Evolutionary conservation across 2,113 vertebrate genomes (phyloP), one percentile per base, ranked within the genome.

Genomic region (Strix uralensis): DNA sequence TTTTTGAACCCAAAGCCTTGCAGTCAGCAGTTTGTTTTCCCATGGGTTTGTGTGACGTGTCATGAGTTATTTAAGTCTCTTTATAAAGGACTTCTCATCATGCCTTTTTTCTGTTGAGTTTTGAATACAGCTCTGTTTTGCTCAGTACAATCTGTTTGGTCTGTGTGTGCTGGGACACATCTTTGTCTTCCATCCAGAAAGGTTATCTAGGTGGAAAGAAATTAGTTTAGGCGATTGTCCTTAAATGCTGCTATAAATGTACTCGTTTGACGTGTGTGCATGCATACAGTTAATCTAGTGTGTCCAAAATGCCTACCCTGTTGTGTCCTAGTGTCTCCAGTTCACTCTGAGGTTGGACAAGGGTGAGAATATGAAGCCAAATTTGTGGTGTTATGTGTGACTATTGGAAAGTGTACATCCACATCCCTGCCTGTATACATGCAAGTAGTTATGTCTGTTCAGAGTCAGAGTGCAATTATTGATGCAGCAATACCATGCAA

Each of bases 191-290:
- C 17, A 42, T n/a, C 34, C 38, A 55, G 38, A 62, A 71, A 66
- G 42, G 13, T 58, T 81, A 12, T 51, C 15, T 49, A 54, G 34
- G 30, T 73, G 36, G 46, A 51, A 77, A 83, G 49, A 77, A 69
- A 65, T 63, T 22, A 30, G 57, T 71, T 85, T 30, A 81, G 12
- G 20, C 0, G 0, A 13, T 82, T 72, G 44, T 38, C 29, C 18
- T 30, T 91, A 52, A 44, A 69, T 51, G 5, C 15, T 0, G 0
- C 38, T 49, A 1, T 34, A 67, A 58, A 22, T 49, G 12, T 51
- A 30, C 55, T 81, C 0, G 0, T 88, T 74, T 54, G 65, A 80
- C 21, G 15, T 42, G 34, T 0, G 0, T 81, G 51, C 55, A 36
- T n/a, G 15, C 32, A 19, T 42, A 11, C 12, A 32, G 13, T 27